phyloP scores from a whole-genome alignment of 1,140 invertebrate genomes.

The Halictus rubicundus region DNA sequence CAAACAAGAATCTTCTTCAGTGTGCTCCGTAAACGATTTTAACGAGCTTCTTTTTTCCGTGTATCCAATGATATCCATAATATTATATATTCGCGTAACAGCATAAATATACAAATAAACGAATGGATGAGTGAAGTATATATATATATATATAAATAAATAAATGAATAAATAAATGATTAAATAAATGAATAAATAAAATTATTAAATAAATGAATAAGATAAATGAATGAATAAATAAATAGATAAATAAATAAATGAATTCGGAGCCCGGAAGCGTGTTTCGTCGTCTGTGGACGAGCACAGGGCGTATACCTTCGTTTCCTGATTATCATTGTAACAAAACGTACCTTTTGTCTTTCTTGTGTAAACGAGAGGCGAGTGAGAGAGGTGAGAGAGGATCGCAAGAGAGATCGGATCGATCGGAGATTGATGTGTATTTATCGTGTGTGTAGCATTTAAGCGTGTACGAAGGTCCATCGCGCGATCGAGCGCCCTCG shows the following conservation, averaged over 20 bases:
- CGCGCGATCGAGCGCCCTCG: slow-evolving; percentile 16
- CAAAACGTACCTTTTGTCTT: slow-evolving; percentile 51
- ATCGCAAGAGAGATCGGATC: slow-evolving; percentile 10
- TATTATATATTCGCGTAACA: slow-evolving; percentile 37
- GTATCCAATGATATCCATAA: slow-evolving; percentile 39
- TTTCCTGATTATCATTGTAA: slow-evolving; percentile 49
- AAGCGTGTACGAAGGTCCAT: slow-evolving; percentile 25
- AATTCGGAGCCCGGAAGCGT: slow-evolving; percentile 10
- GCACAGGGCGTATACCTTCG: slow-evolving; percentile 19
- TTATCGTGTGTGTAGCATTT: slow-evolving; percentile 22
- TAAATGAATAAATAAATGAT: slow-evolving; percentile 5
- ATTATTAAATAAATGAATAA: neutral
- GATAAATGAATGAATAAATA: slow-evolving; percentile 2
- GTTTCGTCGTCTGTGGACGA: slow-evolving; percentile 38
- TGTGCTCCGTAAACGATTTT: slow-evolving; percentile 43
- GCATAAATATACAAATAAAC: slow-evolving; percentile 20
- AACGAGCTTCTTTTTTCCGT: slow-evolving; percentile 48
- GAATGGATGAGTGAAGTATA: neutral
- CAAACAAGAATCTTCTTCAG: slow-evolving; percentile 37
- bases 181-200: neutral
- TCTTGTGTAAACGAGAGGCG: slow-evolving; percentile 44
- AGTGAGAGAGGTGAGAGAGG: slow-evolving; percentile 9
- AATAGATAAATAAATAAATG: slow-evolving; percentile 1
- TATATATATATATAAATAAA: slow-evolving; percentile 28
- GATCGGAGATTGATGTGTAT: slow-evolving; percentile 41